Base-by-base conservation (phyloP, 37 sponge, comb jelly and placozoan genomes). In the Aphrocallistes beatrix region DNA sequence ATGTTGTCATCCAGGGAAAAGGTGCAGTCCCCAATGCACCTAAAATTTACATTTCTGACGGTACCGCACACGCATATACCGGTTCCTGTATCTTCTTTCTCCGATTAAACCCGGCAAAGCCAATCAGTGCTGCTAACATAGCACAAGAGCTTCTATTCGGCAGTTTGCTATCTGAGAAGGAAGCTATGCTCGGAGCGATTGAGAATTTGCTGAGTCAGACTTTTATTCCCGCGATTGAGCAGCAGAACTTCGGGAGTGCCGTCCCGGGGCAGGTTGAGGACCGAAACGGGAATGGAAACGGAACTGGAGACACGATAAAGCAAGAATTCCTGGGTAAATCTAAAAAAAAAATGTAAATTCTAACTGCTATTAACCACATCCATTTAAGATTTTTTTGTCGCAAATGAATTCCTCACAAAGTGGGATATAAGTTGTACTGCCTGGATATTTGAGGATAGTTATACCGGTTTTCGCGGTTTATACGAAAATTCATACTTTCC, bases 41-140 rank as follows among this genome's bases (percentile, higher is more conserved):
- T 60, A 60, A 60, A 30, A 60, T 60, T 25, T 82, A 51, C 0
- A 85, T 86, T 38, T 91, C 96, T 50, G 96, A 95, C 84, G 96
- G 96, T 16, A 84, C 83, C 1, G 49, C 38, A 19, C 87, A 90
- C 21, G 88, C 91, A 0, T 83, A 93, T 23, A 86, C 85, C 37
- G 96, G 96, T 8, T 16, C 85, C 39, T 92, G 93, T 48, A 84
- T 92, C 37, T 95, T 92, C 83, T 91, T 95, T 42, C 82, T 95
- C 36, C 85, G 93, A 21, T 85, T 85, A 0, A 83, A 81, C 75
- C 82, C 39, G 85, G 88, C 38, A 48, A 95, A 88, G 82, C 51
- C 91, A 0, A 48, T 95, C 0, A 83, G 88, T 36, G 50, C 45
- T 0, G 51, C 88, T 9, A 95, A 87, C 45, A 86, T 95, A 23